Conservation (phyloP, 2,113 vertebrate genomes). For the Polyodon spathula region DNA sequence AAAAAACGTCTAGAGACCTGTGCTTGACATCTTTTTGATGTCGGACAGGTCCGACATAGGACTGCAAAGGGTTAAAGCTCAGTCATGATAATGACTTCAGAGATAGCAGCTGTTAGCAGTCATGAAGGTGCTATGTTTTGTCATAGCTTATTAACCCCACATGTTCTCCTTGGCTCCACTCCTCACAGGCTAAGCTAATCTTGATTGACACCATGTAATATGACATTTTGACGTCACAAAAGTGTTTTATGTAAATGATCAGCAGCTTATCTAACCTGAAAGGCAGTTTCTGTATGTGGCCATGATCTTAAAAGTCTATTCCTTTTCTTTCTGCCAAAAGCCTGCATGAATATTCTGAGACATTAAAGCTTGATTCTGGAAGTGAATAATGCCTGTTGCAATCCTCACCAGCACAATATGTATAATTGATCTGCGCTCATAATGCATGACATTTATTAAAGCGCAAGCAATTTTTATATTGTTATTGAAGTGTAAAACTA, state of each 20-base stretch:
- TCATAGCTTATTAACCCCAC: no score
- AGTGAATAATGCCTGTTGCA: background rate
- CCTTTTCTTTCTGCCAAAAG: background rate
- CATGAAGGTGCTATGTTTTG: no score
- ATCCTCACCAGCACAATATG: conserved; percentile 46
- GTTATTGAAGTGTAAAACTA: conserved; percentile 71
- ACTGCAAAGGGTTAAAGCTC: no score
- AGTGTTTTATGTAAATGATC: background rate
- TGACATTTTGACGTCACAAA: no score
- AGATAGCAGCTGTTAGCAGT: no score
- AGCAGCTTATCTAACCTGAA: background rate
- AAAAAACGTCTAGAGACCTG: no score
- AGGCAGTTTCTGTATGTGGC: background rate
- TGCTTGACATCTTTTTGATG: no score
- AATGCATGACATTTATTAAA: conserved; percentile 68
- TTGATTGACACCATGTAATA: no score
- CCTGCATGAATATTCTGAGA: background rate
- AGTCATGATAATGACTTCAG: no score
- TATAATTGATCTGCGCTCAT: conserved; percentile 74
- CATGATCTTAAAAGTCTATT: conserved; percentile 1
- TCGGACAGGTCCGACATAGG: no score
- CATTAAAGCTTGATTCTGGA: background rate
- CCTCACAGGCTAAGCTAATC: no score
- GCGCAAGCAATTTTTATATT: conserved; percentile 53
- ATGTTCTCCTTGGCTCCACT: no score